Conservation (phyloP, 2,113 vertebrate genomes). For the Chamaea fasciata region DNA sequence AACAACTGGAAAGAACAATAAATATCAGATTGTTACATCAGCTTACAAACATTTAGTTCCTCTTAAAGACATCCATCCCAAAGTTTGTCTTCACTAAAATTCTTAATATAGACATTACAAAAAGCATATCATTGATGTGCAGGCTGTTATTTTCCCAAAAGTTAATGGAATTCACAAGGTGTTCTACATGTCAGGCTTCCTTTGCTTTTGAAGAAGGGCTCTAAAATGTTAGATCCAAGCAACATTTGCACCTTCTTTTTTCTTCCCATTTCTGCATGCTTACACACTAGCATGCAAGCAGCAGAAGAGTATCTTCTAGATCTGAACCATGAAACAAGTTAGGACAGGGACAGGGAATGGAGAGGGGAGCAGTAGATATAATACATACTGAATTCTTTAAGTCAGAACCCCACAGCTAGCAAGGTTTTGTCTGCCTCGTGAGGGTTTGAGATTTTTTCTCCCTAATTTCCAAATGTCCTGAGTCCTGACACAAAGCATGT, state of each 20-base stretch:
- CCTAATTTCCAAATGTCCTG: not conserved
- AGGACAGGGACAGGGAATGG: accelerated
- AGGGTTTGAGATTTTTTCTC: not conserved
- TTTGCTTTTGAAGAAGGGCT: not conserved
- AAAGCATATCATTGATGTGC: not conserved
- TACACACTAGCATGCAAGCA: not conserved
- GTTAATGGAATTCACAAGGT: not conserved
- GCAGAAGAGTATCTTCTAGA: not conserved
- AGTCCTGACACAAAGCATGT: not conserved
- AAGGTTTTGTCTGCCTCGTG: not conserved
- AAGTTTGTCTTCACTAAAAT: not conserved
- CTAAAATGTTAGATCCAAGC: not conserved
- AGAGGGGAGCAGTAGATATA: not conserved
- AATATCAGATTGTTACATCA: not conserved
- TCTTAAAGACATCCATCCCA: not conserved
- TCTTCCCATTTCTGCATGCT: not conserved
- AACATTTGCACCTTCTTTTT: not conserved
- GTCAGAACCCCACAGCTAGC: not conserved
- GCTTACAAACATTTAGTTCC: not conserved
- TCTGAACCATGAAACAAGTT: not conserved
- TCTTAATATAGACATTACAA: not conserved
- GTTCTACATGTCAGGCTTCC: not conserved
- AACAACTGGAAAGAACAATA: not conserved
- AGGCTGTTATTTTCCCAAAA: not conserved
- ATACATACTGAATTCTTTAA: not conserved